Conservation (phyloP, 2,888 invertebrate genomes). For the Liodrosophila aerea region DNA sequence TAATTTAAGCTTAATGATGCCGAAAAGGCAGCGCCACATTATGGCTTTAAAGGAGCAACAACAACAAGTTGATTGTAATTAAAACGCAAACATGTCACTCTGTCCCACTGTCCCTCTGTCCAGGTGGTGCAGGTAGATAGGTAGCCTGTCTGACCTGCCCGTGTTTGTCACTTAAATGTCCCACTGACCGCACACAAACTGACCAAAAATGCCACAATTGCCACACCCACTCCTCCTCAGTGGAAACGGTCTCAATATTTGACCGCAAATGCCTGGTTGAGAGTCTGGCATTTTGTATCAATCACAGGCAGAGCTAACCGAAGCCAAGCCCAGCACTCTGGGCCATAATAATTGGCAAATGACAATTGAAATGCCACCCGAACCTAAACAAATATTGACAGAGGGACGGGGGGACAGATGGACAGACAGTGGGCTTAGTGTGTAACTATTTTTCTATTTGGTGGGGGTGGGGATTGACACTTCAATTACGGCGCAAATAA, state of each 20-base stretch:
- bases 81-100: slow-evolving; percentile 62
- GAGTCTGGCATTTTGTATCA: slow-evolving; percentile 62
- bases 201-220: slow-evolving; percentile 71
- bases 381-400: slow-evolving; percentile 70
- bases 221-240: slow-evolving; percentile 24
- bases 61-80: slow-evolving; percentile 65
- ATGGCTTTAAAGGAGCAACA: slow-evolving; percentile 55
- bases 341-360: slow-evolving; percentile 60
- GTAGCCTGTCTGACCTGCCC: slow-evolving; percentile 8
- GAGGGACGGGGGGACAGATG: slow-evolving; percentile 13
- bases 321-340: not conserved
- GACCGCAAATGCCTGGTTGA: slow-evolving; percentile 64
- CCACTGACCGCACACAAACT: slow-evolving; percentile 55
- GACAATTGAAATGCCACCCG: slow-evolving; percentile 54
- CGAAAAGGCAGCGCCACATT: slow-evolving; percentile 50
- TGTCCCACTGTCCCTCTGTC: slow-evolving; percentile 4
- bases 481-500: slow-evolving; percentile 58
- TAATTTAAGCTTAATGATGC: slow-evolving; percentile 76
- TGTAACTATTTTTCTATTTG: too few species aligned
- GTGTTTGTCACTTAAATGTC: slow-evolving; percentile 69
- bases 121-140: slow-evolving; percentile 49
- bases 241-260: slow-evolving; percentile 58
- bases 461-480: slow-evolving; percentile 35
- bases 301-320: slow-evolving; percentile 47
- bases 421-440: slow-evolving; percentile 19